Evolutionary conservation across 1,140 invertebrate species (phyloP).

Genomic region (Oscheius sp.): DNA sequence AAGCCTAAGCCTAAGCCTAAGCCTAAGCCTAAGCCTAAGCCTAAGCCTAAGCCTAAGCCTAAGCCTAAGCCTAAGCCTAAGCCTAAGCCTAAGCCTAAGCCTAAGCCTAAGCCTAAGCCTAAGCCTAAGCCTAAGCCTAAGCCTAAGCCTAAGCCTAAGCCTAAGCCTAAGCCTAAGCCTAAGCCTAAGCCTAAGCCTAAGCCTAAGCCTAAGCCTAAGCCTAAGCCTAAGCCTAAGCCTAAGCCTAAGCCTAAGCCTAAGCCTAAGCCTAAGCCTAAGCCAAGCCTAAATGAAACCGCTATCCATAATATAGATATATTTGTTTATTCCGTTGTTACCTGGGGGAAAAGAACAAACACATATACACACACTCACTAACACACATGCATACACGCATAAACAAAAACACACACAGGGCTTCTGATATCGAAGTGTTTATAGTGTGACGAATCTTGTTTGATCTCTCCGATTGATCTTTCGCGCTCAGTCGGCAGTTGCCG

Average conservation of each 20-base stretch:
- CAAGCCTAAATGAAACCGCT: too few species aligned
- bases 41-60: slow-evolving; percentile 38
- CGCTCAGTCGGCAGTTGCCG: too few species aligned
- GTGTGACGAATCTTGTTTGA: too few species aligned
- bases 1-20: slow-evolving; percentile 24
- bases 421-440: too few species aligned
- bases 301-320: too few species aligned
- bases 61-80: slow-evolving; percentile 37
- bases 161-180: slow-evolving; percentile 27
- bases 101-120: slow-evolving; percentile 27
- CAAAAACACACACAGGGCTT: too few species aligned
- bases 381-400: too few species aligned
- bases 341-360: too few species aligned
- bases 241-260: slow-evolving; percentile 27
- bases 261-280: slow-evolving; percentile 27
- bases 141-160: slow-evolving; percentile 27
- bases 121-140: slow-evolving; percentile 27
- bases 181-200: slow-evolving; percentile 27
- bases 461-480: too few species aligned
- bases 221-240: slow-evolving; percentile 27
- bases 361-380: too few species aligned
- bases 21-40: slow-evolving; percentile 34
- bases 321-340: too few species aligned
- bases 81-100: slow-evolving; percentile 36
- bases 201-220: slow-evolving; percentile 27